Evolutionary conservation across 2,797 vertebrate genomes (phyloP), one percentile per base, ranked within the genome.

Genomic region (Esox masquinongy): DNA sequence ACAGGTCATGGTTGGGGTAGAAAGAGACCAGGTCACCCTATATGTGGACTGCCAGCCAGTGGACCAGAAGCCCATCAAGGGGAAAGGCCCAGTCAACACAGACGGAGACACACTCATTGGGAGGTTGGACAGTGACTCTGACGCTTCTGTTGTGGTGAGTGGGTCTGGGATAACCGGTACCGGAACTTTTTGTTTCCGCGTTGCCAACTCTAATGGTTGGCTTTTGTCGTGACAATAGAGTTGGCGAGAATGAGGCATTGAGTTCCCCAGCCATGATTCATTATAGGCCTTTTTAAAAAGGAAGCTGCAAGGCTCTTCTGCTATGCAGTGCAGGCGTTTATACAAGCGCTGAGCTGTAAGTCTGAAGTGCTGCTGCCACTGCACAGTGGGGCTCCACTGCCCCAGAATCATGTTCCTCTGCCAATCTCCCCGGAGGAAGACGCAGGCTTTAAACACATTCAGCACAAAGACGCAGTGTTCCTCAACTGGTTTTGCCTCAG

Each of bases 21-120:
- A 95, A 86, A 86, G 78, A 0, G 90, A 93, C 56, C 91, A 91
- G 86, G 92, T 95, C 82, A 95, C 94, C 0, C 88, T 95, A 49
- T 95, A 93, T 0, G 92, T 95, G 77, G 95, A 95, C 89, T 95
- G 95, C 86, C 93, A 95, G 76, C 92, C 93, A 0, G 93, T 95
- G 75, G 93, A 94, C 73, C 88, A 79, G 82, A 94, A 87, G 69
- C 90, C 93, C 80, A 95, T 95, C 80, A 95, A 95, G 80, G 91
- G 86, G 74, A 95, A 95, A 82, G 94, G 94, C 17, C 87, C 92
- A 6, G 86, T 95, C 87, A 94, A 93, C 88, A 94, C 93, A 0
- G 94, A 94, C 22, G 95, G 95, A 70, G 94, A 95, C 84, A 95
- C 94, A 7, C 92, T 95, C 0, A 94, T 95, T 15, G 95, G 94